phyloP scores from a whole-genome alignment of 2,888 invertebrate species.

The Agriopis marginaria region DNA sequence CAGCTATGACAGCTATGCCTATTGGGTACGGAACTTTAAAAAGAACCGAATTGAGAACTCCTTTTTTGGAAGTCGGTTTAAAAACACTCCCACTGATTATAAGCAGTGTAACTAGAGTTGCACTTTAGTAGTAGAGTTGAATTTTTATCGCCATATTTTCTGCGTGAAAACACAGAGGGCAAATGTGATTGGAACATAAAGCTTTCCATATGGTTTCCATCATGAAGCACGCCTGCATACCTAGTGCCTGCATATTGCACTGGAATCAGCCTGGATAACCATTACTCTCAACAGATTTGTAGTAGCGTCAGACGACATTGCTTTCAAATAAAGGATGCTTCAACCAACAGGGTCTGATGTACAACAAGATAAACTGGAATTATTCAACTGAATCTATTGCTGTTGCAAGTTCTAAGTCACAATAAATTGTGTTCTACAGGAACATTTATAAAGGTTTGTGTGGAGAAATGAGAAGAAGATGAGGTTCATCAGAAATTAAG shows the following conservation, averaged over 20 bases:
- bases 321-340: conserved; percentile 3
- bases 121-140: no score
- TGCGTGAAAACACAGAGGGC: no score
- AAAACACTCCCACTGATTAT: no score
- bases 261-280: conserved; percentile 6
- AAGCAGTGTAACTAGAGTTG: no score
- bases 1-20: no score
- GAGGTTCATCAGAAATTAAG: no score
- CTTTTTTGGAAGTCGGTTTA: no score
- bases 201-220: neutral
- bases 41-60: no score
- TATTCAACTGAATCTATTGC: neutral
- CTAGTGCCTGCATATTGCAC: conserved; percentile 15
- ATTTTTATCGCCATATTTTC: no score
- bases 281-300: neutral
- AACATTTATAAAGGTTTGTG: neutral
- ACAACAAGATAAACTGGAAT: neutral
- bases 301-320: neutral
- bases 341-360: neutral
- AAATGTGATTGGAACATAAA: neutral
- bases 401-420: neutral
- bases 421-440: neutral
- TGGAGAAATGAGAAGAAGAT: no score
- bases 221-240: neutral
- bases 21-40: no score